Evolutionary conservation across 2,797 vertebrate genomes (phyloP).

Genomic region (Tokudaia tokunoshimensis): DNA sequence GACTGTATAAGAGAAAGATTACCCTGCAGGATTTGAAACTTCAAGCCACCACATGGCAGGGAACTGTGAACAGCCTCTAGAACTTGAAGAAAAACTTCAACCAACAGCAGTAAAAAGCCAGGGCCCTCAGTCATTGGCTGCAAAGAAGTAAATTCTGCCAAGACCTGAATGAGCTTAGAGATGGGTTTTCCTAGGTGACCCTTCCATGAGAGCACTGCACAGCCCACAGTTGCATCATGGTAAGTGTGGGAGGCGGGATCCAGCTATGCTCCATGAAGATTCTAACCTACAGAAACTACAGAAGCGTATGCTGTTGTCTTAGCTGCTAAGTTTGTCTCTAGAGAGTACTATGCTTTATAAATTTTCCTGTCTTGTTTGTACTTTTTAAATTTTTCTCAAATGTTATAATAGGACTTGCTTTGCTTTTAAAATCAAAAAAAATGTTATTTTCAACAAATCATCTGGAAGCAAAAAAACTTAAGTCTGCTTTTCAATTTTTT

Average conservation of each 20-base stretch:
- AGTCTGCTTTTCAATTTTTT: conserved; percentile 74
- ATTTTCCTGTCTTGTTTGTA: conserved; percentile 78
- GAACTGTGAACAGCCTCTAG: background rate
- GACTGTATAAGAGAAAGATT: background rate
- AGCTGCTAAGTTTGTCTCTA: conserved; percentile 62
- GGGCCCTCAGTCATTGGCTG: background rate
- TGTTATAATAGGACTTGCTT: conserved; percentile 80
- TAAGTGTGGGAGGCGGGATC: background rate
- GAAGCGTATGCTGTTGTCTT: conserved; percentile 29
- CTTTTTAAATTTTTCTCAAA: conserved; percentile 79
- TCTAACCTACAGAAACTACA: background rate
- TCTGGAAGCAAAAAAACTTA: conserved; percentile 79
- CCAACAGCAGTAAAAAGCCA: background rate
- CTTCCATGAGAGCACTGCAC: conserved; percentile 31
- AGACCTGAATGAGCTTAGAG: background rate
- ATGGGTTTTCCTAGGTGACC: background rate
- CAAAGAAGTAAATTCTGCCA: conserved; percentile 27
- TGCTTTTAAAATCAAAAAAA: conserved; percentile 82
- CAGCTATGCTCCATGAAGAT: background rate
- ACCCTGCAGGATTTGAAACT: background rate
- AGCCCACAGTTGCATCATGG: background rate
- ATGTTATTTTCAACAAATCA: conserved; percentile 83
- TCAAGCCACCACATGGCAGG: background rate
- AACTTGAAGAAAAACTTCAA: background rate
- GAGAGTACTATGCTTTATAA: conserved; percentile 65